Percentiles rank a stretch among this genome's conserved stretches.
phyloP scores from a whole-genome alignment of 2,888 invertebrate genomes.

The Lasioglossum vierecki region DNA sequence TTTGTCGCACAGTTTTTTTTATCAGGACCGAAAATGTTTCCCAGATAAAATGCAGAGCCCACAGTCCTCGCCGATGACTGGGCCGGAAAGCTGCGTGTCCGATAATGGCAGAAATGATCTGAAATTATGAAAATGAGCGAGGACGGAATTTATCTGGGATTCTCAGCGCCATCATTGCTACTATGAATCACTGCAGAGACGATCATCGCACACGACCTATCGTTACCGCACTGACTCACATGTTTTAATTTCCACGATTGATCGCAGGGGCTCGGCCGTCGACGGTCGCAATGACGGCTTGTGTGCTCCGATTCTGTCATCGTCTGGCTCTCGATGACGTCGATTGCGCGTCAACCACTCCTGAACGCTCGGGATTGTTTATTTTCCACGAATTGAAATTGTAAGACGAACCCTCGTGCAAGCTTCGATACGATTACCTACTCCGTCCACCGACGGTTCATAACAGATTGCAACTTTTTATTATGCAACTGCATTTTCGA shows the following conservation, averaged over 20 bases:
- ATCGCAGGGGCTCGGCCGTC: neutral
- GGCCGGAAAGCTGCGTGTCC: slow-evolving; percentile 44
- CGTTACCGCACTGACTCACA: slow-evolving; percentile 24
- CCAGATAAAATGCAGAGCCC: neutral
- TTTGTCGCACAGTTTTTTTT: neutral
- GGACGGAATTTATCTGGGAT: slow-evolving; percentile 27
- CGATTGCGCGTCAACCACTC: neutral
- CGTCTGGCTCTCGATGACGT: neutral
- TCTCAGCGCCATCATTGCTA: neutral
- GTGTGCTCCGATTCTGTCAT: neutral
- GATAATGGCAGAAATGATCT: slow-evolving; percentile 52
- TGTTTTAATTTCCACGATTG: slow-evolving; percentile 45
- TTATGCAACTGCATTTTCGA: neutral
- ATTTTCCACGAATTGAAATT: neutral
- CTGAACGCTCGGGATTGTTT: neutral
- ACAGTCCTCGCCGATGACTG: neutral
- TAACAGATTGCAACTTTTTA: neutral
- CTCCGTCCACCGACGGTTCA: neutral
- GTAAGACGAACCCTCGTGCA: neutral
- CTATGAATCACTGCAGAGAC: slow-evolving; percentile 46
- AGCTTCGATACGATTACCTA: neutral
- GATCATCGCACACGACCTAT: slow-evolving; percentile 18
- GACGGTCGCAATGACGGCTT: neutral
- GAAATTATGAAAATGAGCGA: slow-evolving; percentile 44
- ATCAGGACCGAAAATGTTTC: neutral